Conservation (phyloP, 2,888 invertebrate genomes). For the Latrodectus elegans region DNA sequence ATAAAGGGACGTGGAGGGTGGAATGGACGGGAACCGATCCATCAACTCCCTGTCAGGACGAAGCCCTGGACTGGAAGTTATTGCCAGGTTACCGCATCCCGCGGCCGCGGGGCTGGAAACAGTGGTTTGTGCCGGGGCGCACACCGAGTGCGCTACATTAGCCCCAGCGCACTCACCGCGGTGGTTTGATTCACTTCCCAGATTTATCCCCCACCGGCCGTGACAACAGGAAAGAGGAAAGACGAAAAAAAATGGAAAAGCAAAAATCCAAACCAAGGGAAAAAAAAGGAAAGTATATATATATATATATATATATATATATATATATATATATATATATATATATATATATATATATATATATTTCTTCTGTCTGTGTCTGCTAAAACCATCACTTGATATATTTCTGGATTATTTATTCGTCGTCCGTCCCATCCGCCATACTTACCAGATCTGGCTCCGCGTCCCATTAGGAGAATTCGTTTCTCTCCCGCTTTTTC, state of each 20-base stretch:
- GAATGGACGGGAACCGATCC: constrained; percentile 37
- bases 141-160: constrained; percentile 51
- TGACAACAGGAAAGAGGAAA: constrained; percentile 33
- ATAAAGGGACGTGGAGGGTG: constrained; percentile 7
- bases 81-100: constrained; percentile 62
- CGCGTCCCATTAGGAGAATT: constrained; percentile 2
- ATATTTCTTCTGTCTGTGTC: constrained; percentile 23
- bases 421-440: neutral
- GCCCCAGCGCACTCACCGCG: constrained; percentile 10
- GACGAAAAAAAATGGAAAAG: neutral
- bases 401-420: constrained; percentile 56
- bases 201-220: constrained; percentile 23
- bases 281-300: constrained; percentile 17
- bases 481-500: neutral
- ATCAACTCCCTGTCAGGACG: constrained; percentile 50
- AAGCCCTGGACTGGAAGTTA: constrained; percentile 57
- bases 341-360: constrained; percentile 9
- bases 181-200: constrained; percentile 46
- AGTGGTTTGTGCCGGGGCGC: constrained; percentile 32
- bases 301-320: constrained; percentile 19
- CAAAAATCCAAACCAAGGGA: neutral
- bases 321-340: constrained; percentile 16
- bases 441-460: constrained; percentile 2
- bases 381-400: constrained; percentile 33
- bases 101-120: constrained; percentile 37